phyloP scores from a whole-genome alignment of 2,888 invertebrate genomes.

The Ferdinandea cuprea region DNA sequence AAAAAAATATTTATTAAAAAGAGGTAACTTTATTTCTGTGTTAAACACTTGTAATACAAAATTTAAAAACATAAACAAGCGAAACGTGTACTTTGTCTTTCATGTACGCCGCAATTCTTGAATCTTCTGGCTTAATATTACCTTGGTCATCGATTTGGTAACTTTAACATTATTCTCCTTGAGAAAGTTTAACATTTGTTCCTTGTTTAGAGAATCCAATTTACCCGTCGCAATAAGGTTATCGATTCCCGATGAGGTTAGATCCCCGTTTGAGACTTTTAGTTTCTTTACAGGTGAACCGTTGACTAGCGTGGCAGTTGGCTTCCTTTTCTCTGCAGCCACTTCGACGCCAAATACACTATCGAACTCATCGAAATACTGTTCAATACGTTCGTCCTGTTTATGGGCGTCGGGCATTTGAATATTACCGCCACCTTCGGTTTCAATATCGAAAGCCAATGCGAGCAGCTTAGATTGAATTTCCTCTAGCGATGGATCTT shows the following conservation, averaged over 20 bases:
- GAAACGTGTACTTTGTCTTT: not conserved
- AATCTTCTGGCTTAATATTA: constrained; percentile 24
- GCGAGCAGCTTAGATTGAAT: constrained; percentile 87
- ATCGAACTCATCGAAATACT: constrained; percentile 76
- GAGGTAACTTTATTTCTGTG: no score
- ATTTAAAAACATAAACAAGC: not conserved
- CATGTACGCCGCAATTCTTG: constrained; percentile 14
- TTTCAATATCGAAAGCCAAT: constrained; percentile 86
- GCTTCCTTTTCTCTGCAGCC: constrained; percentile 76
- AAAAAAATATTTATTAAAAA: no score
- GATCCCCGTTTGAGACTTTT: constrained; percentile 75
- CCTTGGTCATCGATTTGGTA: constrained; percentile 35
- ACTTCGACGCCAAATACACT: constrained; percentile 76
- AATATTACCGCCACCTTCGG: constrained; percentile 81
- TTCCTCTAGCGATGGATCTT: constrained; percentile 87
- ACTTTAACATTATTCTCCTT: constrained; percentile 20
- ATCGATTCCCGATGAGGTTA: constrained; percentile 50
- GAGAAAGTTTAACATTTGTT: constrained; percentile 31
- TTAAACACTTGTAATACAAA: no score
- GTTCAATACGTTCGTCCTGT: constrained; percentile 80
- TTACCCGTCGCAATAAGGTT: constrained; percentile 28
- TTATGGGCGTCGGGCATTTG: constrained; percentile 78
- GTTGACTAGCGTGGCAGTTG: constrained; percentile 44
- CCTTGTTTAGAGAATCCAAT: constrained; percentile 40
- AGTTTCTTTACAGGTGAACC: constrained; percentile 75